These are phyloP conservation scores for Mimachlamys varia DNA, from an alignment of 2,888 invertebrate species.

Conservation along the genomic window DNA sequence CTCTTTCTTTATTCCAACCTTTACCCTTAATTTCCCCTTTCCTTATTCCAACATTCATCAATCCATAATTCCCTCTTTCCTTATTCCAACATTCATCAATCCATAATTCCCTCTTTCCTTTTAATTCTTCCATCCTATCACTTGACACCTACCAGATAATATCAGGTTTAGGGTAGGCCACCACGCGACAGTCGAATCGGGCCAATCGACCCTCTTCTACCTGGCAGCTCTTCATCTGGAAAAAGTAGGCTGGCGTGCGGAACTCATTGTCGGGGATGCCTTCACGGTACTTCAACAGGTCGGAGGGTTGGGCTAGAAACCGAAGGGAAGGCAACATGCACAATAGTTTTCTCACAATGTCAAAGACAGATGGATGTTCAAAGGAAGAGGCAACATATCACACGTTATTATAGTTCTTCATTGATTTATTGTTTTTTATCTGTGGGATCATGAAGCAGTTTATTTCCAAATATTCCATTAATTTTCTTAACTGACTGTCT, in stretches of 20 bases:
- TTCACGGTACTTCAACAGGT: constrained; percentile 54
- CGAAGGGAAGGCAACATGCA: constrained; percentile 23
- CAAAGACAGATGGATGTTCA: background rate
- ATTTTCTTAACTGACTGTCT: too few species aligned
- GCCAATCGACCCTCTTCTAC: constrained; percentile 73
- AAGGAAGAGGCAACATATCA: constrained; percentile 10
- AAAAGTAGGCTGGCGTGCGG: constrained; percentile 69
- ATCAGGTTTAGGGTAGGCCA: constrained; percentile 78
- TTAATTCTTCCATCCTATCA: background rate
- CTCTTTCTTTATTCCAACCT: too few species aligned
- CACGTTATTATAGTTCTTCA: too few species aligned
- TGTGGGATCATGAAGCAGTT: too few species aligned
- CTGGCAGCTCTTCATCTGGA: constrained; percentile 74
- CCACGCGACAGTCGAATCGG: constrained; percentile 77
- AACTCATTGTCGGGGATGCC: constrained; percentile 63
- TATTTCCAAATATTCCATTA: too few species aligned
- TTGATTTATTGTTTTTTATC: too few species aligned
- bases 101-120: too few species aligned
- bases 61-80: too few species aligned
- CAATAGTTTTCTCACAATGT: background rate
- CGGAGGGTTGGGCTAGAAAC: constrained; percentile 49
- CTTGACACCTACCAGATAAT: constrained; percentile 74
- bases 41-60: too few species aligned
- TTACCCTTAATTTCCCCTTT: too few species aligned
- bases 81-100: too few species aligned